Conservation (phyloP, 2,797 vertebrate genomes). For the Myotis daubentonii region DNA sequence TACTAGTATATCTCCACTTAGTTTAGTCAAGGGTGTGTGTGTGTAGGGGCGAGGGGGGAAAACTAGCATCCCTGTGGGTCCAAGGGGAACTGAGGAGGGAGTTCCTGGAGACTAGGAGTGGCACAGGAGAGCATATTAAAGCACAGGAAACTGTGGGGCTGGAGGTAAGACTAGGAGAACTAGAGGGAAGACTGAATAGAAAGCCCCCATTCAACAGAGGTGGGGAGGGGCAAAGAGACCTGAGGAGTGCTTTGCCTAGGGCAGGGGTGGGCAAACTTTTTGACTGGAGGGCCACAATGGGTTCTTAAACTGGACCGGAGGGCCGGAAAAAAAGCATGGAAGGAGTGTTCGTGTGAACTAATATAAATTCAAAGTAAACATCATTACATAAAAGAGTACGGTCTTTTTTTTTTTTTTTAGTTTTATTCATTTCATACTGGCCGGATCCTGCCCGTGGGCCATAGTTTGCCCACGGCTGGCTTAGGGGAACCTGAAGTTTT, state of each 20-base stretch:
- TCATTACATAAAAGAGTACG: too few species aligned
- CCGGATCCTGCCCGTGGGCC: too few species aligned
- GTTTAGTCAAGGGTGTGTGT: neutral
- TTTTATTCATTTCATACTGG: too few species aligned
- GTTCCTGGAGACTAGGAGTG: neutral
- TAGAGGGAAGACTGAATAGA: neutral
- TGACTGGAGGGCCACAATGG: too few species aligned
- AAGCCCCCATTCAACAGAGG: neutral
- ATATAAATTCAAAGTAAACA: too few species aligned
- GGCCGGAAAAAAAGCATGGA: too few species aligned
- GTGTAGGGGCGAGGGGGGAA: neutral
- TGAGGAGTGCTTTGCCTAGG: neutral
- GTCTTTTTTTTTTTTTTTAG: too few species aligned
- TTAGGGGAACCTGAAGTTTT: neutral
- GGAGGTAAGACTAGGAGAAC: neutral
- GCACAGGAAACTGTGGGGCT: neutral
- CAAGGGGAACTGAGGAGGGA: neutral
- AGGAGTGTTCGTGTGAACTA: too few species aligned
- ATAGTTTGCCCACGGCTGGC: too few species aligned
- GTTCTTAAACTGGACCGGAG: too few species aligned
- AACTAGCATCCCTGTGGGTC: neutral
- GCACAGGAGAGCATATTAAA: neutral
- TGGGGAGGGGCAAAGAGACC: neutral
- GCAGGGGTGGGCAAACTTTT: too few species aligned
- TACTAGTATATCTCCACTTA: neutral